phyloP scores from a whole-genome alignment of 64 coral and sea anemone genomes.

The Dendrophyllia cribrosa region DNA sequence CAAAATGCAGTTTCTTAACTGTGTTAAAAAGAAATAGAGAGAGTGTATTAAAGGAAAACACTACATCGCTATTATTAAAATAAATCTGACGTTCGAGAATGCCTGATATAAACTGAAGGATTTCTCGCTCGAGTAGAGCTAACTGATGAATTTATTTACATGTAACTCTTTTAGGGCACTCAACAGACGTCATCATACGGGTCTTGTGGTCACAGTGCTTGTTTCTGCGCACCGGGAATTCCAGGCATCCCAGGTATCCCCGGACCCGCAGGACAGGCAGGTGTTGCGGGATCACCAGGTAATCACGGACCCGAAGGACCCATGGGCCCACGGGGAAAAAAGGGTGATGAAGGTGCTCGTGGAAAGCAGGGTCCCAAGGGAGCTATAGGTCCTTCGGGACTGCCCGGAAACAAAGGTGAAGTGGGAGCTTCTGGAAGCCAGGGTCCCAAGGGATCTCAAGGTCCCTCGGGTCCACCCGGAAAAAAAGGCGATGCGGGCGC shows the following conservation, averaged over 20 bases:
- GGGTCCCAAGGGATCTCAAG: not conserved
- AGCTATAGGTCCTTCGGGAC: not conserved
- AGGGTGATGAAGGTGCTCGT: not conserved
- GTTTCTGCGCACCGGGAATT: not conserved
- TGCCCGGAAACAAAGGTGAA: not conserved
- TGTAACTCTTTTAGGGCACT: not conserved
- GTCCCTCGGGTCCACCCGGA: not conserved
- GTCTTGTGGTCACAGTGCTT: not conserved
- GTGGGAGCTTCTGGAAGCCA: not conserved
- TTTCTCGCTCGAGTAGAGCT: too few relatives aligned
- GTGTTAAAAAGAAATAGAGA: too few relatives aligned
- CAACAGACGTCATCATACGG: not conserved
- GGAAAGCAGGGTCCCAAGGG: not conserved
- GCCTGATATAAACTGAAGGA: too few relatives aligned
- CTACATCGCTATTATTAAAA: too few relatives aligned
- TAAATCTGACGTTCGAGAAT: too few relatives aligned
- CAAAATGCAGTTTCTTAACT: too few relatives aligned
- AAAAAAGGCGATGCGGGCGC: not conserved
- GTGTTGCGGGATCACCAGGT: not conserved
- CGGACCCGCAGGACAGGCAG: not conserved
- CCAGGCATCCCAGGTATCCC: not conserved
- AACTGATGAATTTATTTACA: too few relatives aligned
- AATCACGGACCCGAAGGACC: slow-evolving; percentile 7
- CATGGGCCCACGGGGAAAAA: not conserved
- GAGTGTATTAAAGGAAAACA: too few relatives aligned